Base-by-base conservation (phyloP, 1,140 invertebrate genomes). In the Drosophila orena region DNA sequence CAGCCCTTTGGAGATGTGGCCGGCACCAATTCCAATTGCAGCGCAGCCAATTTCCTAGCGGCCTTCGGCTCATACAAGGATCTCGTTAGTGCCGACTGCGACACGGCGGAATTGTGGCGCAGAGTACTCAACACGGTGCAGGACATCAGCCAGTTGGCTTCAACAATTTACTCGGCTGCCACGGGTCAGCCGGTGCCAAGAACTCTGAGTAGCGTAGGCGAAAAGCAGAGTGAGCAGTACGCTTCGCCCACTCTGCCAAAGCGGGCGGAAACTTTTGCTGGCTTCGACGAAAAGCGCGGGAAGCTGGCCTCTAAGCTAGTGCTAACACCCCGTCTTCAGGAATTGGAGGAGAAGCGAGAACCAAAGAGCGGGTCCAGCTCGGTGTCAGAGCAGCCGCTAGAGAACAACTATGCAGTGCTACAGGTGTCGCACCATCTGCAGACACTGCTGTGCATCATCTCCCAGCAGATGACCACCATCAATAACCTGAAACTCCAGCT, bases 241-340 rank as follows among this genome's bases (percentile, higher is more conserved):
- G 94, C 96, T 42, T 96, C 96, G 17, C 96, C 97, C 8, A 96
- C 96, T 17, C 92, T 98, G 60, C 97, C 98, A 4, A 96, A 97
- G 80, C 93, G 98, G 35, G 97, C 98, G 0, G 98, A 98, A 93
- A 98, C 98, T 1, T 99, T 98, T 93, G 97, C 97, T 10, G 98
- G 98, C 2, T 98, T 98, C 90, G 98, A 98, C 93, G 95, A 96
- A 68, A 93, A 91, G 62, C 85, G 91, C 2, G 83, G 77, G n/a
- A 92, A 91, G 52, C 61, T 90, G 52, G 80, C 65, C 3, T 53
- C 73, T 2, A 91, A 91, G 49, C 43, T 86, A 59, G 77, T 77
- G 52, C 52, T 92, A 0, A 77, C 91, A 3, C 88, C 83, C 2
- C 84, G 91, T 0, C 66, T 90, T 3, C 90, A 91, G 34, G 88